Conservation (phyloP, 2,113 vertebrate genomes). For the Lanius collurio region DNA sequence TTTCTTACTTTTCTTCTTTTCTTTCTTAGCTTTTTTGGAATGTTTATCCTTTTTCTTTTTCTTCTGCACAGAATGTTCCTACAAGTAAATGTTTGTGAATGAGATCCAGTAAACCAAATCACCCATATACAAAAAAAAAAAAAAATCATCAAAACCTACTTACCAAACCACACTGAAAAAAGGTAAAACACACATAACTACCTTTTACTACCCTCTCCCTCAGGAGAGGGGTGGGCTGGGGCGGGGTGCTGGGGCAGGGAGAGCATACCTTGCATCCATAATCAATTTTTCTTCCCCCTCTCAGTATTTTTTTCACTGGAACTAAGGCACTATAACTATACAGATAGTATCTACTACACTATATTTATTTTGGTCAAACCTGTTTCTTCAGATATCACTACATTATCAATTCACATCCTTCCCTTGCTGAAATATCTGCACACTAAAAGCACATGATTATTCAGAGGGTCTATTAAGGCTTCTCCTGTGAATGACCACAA, state of each 20-base stretch:
- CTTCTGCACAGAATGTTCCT: slow-evolving; percentile 82
- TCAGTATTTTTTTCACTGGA: background rate
- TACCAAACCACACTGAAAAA: background rate
- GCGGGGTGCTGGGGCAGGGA: background rate
- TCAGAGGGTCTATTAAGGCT: background rate
- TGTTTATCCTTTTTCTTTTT: slow-evolving; percentile 94
- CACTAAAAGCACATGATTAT: background rate
- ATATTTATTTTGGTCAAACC: background rate
- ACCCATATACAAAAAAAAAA: background rate
- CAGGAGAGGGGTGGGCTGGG: background rate
- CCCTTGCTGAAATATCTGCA: background rate
- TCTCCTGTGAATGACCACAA: background rate
- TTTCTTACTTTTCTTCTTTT: slow-evolving; percentile 88
- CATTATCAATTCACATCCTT: background rate
- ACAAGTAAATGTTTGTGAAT: slow-evolving; percentile 30
- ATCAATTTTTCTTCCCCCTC: background rate
- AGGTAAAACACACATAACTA: background rate
- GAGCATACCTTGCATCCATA: background rate
- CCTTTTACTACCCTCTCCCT: background rate
- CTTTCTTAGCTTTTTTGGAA: slow-evolving; percentile 89
- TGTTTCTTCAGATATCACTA: background rate
- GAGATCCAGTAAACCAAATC: background rate
- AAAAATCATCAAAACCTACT: background rate
- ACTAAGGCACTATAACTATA: background rate
- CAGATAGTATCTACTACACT: background rate